phyloP scores from a whole-genome alignment of 2,113 vertebrate genomes.

The Dromaius novaehollandiae region DNA sequence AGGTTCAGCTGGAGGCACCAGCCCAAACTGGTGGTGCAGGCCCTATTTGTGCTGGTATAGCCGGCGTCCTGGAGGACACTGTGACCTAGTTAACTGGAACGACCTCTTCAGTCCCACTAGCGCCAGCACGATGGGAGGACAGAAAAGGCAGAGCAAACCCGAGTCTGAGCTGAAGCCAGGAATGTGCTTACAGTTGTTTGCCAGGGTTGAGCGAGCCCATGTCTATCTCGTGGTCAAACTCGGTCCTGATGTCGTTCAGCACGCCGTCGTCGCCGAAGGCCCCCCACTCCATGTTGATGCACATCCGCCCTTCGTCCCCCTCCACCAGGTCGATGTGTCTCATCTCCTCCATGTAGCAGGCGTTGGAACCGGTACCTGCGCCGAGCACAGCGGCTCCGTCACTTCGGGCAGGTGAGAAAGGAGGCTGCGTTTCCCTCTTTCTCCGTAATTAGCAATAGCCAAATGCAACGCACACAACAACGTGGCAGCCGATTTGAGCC shows the following conservation, averaged over 20 bases:
- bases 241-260: slow-evolving; percentile 88
- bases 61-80: neutral
- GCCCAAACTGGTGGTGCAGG: neutral
- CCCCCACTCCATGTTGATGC: slow-evolving; percentile 97
- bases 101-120: neutral
- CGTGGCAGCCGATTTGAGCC: too few relatives aligned
- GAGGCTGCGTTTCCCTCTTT: neutral
- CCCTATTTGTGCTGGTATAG: neutral
- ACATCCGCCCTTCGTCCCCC: slow-evolving; percentile 95
- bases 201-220: slow-evolving; percentile 94
- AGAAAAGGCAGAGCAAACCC: neutral
- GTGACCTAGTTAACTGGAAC: slow-evolving; percentile 46
- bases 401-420: neutral
- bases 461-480: accelerated
- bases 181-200: slow-evolving; percentile 89
- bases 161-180: neutral
- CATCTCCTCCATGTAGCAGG: slow-evolving; percentile 99
- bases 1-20: neutral
- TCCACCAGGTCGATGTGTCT: slow-evolving; percentile 91
- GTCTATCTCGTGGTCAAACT: slow-evolving; percentile 92
- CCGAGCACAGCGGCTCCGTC: accelerated
- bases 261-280: slow-evolving; percentile 91
- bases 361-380: slow-evolving; percentile 92
- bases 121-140: accelerated
- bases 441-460: neutral